phyloP scores from a whole-genome alignment of 2,797 vertebrate species.

The Cirrhinus mrigala region DNA sequence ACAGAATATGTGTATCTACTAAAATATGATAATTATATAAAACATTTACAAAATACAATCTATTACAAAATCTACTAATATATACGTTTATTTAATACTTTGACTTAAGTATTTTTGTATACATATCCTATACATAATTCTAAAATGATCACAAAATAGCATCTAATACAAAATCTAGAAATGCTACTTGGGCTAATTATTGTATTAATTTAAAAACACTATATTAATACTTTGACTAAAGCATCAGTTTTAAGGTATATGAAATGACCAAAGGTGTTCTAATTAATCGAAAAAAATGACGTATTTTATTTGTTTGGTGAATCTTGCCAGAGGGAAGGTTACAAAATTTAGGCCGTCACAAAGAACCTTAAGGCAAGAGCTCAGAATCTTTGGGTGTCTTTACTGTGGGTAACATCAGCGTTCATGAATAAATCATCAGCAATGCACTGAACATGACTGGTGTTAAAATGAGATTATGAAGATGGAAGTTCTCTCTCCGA shows the following conservation, averaged over 20 bases:
- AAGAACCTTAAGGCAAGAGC: neutral
- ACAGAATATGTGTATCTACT: too few species aligned
- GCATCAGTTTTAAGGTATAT: neutral
- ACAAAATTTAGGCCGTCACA: neutral
- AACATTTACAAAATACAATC: too few species aligned
- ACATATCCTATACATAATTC: too few species aligned
- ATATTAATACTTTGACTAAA: neutral
- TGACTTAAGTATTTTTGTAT: too few species aligned
- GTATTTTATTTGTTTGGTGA: neutral
- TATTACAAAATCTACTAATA: too few species aligned
- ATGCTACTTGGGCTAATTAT: too few species aligned
- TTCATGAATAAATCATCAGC: conserved; percentile 38
- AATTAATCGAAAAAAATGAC: conserved; percentile 1
- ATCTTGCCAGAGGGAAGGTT: neutral
- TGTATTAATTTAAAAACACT: too few species aligned
- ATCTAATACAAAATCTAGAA: too few species aligned
- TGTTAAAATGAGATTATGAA: conserved; percentile 31
- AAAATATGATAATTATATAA: too few species aligned
- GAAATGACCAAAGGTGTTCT: neutral
- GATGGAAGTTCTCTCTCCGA: neutral
- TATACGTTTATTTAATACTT: too few species aligned
- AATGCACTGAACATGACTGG: conserved; percentile 29
- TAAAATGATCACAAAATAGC: too few species aligned
- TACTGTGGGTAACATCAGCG: neutral
- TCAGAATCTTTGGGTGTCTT: conserved; percentile 6